A percentile compares a stretch with the other conserved stretches of the same genome.
phyloP scores from a whole-genome alignment of 2,888 invertebrate species.

The Tetheella fluctuosa region DNA sequence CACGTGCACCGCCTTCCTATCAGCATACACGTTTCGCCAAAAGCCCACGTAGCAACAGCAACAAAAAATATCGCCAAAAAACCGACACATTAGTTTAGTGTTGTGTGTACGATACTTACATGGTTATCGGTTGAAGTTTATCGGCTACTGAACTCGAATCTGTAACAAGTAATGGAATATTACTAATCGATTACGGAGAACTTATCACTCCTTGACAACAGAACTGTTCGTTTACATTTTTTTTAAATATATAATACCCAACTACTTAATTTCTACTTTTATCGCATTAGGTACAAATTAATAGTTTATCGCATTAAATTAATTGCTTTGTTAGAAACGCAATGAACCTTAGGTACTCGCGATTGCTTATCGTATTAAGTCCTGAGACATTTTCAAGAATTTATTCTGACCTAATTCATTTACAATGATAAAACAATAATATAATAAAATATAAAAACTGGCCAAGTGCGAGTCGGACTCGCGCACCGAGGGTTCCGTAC shows the following conservation, averaged over 20 bases:
- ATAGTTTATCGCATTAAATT: not conserved
- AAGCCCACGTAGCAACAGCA: conserved; percentile 36
- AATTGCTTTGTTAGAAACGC: not conserved
- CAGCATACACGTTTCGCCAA: not conserved
- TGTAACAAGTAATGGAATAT: conserved; percentile 64
- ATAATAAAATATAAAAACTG: too few species aligned
- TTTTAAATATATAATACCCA: not conserved
- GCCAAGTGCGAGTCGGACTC: too few species aligned
- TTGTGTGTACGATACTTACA: conserved; percentile 37
- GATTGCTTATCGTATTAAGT: not conserved
- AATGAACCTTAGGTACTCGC: not conserved
- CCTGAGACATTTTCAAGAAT: not conserved
- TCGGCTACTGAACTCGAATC: conserved; percentile 69
- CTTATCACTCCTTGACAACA: conserved; percentile 27
- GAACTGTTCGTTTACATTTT: conserved; percentile 15
- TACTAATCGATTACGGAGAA: conserved; percentile 46
- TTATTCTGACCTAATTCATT: not conserved
- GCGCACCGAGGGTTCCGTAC: too few species aligned
- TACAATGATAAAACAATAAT: not conserved
- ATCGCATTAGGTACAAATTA: not conserved
- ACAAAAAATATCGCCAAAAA: conserved; percentile 14
- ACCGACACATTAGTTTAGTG: not conserved
- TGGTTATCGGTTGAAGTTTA: conserved; percentile 53
- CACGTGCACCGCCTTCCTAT: not conserved
- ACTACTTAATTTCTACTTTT: not conserved